These are phyloP conservation scores for Drosophila quinaria DNA, from an alignment of 2,888 invertebrate species.

Conservation along the genomic window DNA sequence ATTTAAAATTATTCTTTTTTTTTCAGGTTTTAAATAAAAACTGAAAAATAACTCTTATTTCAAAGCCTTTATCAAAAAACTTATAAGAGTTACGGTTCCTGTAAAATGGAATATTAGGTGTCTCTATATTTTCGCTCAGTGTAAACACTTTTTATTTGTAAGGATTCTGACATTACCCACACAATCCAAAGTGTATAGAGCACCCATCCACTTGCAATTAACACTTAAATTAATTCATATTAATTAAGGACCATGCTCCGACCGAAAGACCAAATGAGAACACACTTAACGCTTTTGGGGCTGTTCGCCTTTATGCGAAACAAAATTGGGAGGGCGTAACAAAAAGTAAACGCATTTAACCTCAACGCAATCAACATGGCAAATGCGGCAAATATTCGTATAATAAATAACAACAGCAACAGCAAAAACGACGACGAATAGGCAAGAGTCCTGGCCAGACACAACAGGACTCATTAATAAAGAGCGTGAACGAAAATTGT, in stretches of 20 bases:
- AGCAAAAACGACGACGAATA: constrained; percentile 55
- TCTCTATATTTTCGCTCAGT: constrained; percentile 37
- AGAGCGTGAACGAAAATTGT: constrained; percentile 59
- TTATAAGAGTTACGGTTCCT: too few species aligned
- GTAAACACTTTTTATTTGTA: constrained; percentile 56
- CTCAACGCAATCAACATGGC: constrained; percentile 75
- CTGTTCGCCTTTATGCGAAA: constrained; percentile 65
- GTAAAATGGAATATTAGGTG: too few species aligned
- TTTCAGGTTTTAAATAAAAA: too few species aligned
- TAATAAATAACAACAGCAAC: constrained; percentile 69
- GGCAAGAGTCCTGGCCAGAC: constrained; percentile 62
- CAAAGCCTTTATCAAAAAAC: too few species aligned
- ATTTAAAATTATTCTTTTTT: too few species aligned
- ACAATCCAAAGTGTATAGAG: constrained; percentile 48
- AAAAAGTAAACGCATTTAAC: constrained; percentile 68
- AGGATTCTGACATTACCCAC: constrained; percentile 39
- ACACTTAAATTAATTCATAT: constrained; percentile 81
- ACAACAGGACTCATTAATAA: constrained; percentile 75
- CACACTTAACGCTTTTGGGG: constrained; percentile 73
- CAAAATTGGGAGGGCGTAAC: constrained; percentile 40
- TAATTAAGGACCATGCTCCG: constrained; percentile 68
- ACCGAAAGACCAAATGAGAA: constrained; percentile 60
- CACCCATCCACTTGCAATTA: constrained; percentile 77
- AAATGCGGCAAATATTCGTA: constrained; percentile 62
- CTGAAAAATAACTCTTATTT: too few species aligned